Evolutionary conservation across 1,140 invertebrate species (phyloP), one percentile per base, ranked within the genome.

Genomic region (Aplysia californica): DNA sequence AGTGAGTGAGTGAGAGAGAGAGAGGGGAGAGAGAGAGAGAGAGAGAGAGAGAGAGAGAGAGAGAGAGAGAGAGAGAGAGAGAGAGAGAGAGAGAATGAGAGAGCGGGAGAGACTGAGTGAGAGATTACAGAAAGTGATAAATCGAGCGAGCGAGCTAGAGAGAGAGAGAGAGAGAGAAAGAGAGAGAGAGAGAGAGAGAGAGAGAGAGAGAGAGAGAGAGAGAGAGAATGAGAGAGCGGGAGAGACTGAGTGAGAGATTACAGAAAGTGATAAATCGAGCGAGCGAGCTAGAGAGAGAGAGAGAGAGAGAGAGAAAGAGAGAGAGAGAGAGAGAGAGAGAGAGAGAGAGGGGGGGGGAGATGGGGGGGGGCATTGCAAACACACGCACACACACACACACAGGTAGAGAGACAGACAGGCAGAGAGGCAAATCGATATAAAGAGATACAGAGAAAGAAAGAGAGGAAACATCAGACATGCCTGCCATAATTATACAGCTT

Each of bases 301-400:
- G 61, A 35, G 61, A 65, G 61, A 35, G 61, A 65, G 61, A 20
- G 59, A 65, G 61, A 35, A 36, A 65, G 31, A 65, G 31, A 65
- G 61, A 65, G 61, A 65, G 61, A 65, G 61, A 65, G 61, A 65
- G 61, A 65, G 2, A 65, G 1, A 35, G 61, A 35, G 2, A 65
- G 26, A 65, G 0, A 65, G 61, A 35, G 31, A 4, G 61, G 20
- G 61, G 36, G 59, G 36, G 6, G 59, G 36, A 64, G n/a, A 64
- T n/a, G 31, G 3, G 21, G n/a, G 31, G 21, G 31, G n/a, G n/a
- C n/a, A n/a, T n/a, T n/a, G 4, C n/a, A 59, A 29, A 59, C n/a
- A 23, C 5, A 59, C n/a, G n/a, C 5, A 23, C 6, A 6, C 4
- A 59, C 5, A 29, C 5, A 59, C 5, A n/a, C n/a, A 4, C 6